Evolutionary conservation across 2,888 invertebrate species (phyloP).

Genomic region (Hemistola chrysoprasaria): DNA sequence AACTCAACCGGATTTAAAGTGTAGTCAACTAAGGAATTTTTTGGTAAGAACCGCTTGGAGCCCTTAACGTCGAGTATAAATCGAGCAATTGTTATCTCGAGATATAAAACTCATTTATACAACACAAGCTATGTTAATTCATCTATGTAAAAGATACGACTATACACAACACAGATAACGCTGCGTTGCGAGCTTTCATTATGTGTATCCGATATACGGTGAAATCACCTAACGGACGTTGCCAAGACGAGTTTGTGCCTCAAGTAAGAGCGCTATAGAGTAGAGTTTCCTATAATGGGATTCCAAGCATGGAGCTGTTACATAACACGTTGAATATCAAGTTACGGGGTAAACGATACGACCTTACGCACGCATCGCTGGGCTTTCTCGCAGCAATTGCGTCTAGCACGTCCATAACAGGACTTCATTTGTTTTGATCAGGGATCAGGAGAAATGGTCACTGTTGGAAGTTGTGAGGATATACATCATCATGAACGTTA

Average conservation of each 20-base stretch:
- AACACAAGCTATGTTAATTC: constrained; percentile 3
- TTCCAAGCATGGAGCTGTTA: constrained; percentile 55
- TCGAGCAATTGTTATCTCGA: too few relatives aligned
- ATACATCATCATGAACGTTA: too few relatives aligned
- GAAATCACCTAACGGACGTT: constrained; percentile 35
- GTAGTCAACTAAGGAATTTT: too few relatives aligned
- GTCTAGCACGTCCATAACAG: constrained; percentile 20
- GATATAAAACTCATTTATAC: too few relatives aligned
- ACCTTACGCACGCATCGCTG: constrained; percentile 66
- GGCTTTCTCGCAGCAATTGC: constrained; percentile 52
- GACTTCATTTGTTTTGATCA: constrained; percentile 12
- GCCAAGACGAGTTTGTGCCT: constrained; percentile 37
- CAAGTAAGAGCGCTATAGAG: constrained; percentile 40
- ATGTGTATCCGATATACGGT: constrained; percentile 44
- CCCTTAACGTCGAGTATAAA: too few relatives aligned
- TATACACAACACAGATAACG: constrained; percentile 37
- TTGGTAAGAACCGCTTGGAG: too few relatives aligned
- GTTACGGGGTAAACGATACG: constrained; percentile 69
- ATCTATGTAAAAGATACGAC: constrained; percentile 16
- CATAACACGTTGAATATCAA: constrained; percentile 64
- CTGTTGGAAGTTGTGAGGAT: too few relatives aligned
- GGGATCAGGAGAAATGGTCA: not conserved
- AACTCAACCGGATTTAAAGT: too few relatives aligned
- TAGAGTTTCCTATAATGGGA: constrained; percentile 41
- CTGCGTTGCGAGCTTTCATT: constrained; percentile 57